Base-by-base conservation (phyloP, 1,140 invertebrate species). In the Panulirus ornatus region DNA sequence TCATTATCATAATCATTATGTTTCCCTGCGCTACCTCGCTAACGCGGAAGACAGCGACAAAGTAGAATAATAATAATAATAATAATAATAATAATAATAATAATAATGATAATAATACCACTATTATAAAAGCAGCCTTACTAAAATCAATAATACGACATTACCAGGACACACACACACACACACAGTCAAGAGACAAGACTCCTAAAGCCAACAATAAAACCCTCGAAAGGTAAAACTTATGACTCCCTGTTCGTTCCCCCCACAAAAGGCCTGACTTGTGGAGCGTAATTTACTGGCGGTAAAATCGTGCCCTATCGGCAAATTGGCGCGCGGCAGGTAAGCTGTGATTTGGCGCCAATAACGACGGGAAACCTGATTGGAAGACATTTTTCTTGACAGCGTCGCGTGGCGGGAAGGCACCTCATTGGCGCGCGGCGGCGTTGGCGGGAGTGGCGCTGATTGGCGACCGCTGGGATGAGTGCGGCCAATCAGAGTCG, bases 281-380 rank as follows among this genome's bases (percentile, higher is more conserved):
- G 79, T 73, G 79, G 88, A 27, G 66, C 66, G 78, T 63, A 89
- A 89, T 89, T 83, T 83, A 76, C 30, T 63, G 79, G 70, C 70
- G 58, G 71, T 83, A 89, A 89, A 89, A 89, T 75, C 88, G 88
- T 89, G 88, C 88, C 88, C 70, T 89, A 89, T 89, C 88, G 79
- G 9, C 81, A 89, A 89, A 84, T 89, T 89, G 88, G 88, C 70
- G 88, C 79, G 51, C 88, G 79, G 79, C 88, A 83, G 71, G 88
- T 89, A 89, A 89, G 88, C 88, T 89, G 88, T 83, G 88, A 89
- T 89, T 89, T 89, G 88, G 88, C 88, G 88, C 88, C 88, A 89
- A 84, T 89, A 89, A 89, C 88, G 88, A 89, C 79, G 88, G 79
- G 79, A 89, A 89, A 44, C 88, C 79, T 89, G 88, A 89, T 89